Evolutionary conservation across 2,888 invertebrate genomes (phyloP), one percentile per base, ranked within the genome.

Genomic region (Eurois occulta): DNA sequence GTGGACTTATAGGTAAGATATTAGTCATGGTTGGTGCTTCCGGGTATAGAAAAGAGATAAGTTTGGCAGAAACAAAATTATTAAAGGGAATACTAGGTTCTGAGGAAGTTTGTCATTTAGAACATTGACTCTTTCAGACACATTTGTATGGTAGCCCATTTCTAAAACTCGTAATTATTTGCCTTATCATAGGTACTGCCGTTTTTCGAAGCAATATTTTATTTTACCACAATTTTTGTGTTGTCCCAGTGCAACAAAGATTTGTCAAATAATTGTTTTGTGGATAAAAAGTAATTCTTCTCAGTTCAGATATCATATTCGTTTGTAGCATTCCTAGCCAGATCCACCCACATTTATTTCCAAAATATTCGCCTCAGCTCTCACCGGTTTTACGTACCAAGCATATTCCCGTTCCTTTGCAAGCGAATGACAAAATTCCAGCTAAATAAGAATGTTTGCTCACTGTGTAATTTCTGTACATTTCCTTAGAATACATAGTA

Each of bases 401-500:
- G 80, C 72, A 83, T 75, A 69, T 69, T 65, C n/a, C 35, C 55
- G 32, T 58, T 71, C 72, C 69, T 80, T 80, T 70, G 69, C 76
- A 83, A 75, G 32, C 46, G 52, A 83, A 84, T 84, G 76, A 77
- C 81, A 72, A 82, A 78, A 84, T 84, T 78, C 78, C 78, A 72
- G 65, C 78, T 60, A 71, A 75, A 76, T 60, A 75, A 75, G 74
- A 75, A 67, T 75, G 80, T 84, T 80, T 73, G 82, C 67, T 60
- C 64, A 38, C 60, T 67, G 66, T 81, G 55, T 64, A 85, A 70
- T 81, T 81, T 81, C 84, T 67, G 78, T 73, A 82, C 82, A 76
- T 82, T 85, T 84, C 82, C 85, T 84, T 84, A 82, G 70, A 85
- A 78, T 82, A 66, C 62, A 78, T 75, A 73, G 66, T 32, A 48